Conservation (phyloP, 2,113 vertebrate genomes). For the Cromileptes altivelis region DNA sequence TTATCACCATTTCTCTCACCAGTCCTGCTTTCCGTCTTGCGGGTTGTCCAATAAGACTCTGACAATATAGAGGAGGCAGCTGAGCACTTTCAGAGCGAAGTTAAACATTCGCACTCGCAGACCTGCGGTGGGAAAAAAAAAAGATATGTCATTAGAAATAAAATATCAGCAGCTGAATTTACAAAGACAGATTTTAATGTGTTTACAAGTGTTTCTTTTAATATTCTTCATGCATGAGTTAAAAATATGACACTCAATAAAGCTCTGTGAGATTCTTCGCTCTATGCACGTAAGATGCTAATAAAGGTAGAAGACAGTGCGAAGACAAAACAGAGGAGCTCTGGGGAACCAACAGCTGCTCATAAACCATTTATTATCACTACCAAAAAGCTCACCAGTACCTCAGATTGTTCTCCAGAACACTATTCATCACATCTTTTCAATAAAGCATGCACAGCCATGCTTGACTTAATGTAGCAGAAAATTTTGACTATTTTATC, state of each 20-base stretch:
- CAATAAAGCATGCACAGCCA: conserved; percentile 3
- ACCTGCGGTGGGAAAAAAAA: conserved; percentile 76
- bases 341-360: neutral
- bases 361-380: neutral
- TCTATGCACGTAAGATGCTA: neutral
- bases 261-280: neutral
- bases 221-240: neutral
- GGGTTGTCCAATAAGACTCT: conserved; percentile 88
- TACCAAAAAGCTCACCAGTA: neutral
- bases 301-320: neutral
- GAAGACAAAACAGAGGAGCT: neutral
- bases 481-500: neutral
- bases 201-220: neutral
- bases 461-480: neutral
- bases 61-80: conserved; percentile 90
- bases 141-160: neutral
- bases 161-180: neutral
- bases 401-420: neutral
- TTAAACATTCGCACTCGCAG: conserved; percentile 90
- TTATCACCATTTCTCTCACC: conserved; percentile 79
- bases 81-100: conserved; percentile 88
- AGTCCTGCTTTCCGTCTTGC: conserved; percentile 79
- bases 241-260: neutral
- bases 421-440: neutral
- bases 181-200: neutral